Base-by-base conservation (phyloP, 2,113 vertebrate genomes). In the Strix uralensis region DNA sequence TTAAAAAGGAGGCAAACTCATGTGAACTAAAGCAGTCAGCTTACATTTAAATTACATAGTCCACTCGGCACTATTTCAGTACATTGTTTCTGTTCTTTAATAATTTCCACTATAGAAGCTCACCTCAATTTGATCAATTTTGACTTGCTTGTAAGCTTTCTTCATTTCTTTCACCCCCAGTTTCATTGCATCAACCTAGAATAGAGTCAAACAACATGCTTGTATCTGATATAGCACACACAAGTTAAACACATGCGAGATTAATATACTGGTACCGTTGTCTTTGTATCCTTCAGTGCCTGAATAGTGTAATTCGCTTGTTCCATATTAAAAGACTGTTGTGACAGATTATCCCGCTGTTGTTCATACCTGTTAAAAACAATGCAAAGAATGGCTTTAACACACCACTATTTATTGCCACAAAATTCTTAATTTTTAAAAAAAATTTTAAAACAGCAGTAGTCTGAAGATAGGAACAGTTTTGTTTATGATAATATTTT, bases 291-390 rank as follows among this genome's bases (percentile, higher is more conserved):
- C 98, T 99, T 99, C 74, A 99, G 96, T 25, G 98, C 98, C 95
- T 99, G 99, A 93, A 99, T 99, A n/a, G 99, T 99, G 90, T 99
- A 99, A 98, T 99, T 99, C n/a, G 99, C 96, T 98, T 99, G 99
- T 88, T 99, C 99, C 99, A 99, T 99, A 98, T 99, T 99, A 96
- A 99, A 99, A 5, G 99, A 99, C 97, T 99, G 99, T 93, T 99
- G 99, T 97, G 98, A 98, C 2, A 99, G 98, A 86, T 99, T 99
- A 96, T 99, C 99, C 95, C 98, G 98, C 97, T 99, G 99, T 71
- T 98, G 98, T 94, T 99, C 99, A 78, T 99, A 99, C 99, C 99
- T 99, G 97, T 91, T 95, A 52, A 89, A 86, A 90, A 62, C 73
- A 92, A 58, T 30, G 12, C 18, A 95, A 85, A 82, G 21, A 80